These are phyloP conservation scores for Temnothorax nylanderi DNA, from an alignment of 1,140 invertebrate species.

Conservation along the genomic window DNA sequence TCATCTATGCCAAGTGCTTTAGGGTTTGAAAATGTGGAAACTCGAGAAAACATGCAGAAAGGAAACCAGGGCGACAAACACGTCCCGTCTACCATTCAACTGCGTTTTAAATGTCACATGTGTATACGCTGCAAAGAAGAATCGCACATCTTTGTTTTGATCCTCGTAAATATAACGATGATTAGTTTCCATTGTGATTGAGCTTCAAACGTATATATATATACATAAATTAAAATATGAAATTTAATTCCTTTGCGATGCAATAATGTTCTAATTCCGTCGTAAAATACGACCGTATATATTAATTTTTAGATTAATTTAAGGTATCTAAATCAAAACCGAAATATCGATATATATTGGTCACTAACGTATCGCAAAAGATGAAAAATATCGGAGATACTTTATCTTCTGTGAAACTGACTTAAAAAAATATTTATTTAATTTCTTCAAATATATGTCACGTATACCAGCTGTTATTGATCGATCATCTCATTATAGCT, in stretches of 20 bases:
- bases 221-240: neutral
- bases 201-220: neutral
- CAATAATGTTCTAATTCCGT: neutral
- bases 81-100: neutral
- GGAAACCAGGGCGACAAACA: conserved; percentile 9
- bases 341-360: neutral
- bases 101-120: conserved; percentile 21
- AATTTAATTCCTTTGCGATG: neutral
- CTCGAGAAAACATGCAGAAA: conserved; percentile 1
- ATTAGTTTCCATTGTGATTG: neutral
- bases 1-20: conserved; percentile 2
- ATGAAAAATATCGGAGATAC: neutral
- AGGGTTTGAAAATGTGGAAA: conserved; percentile 3
- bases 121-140: neutral
- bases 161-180: neutral
- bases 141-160: neutral
- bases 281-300: neutral
- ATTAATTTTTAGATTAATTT: neutral
- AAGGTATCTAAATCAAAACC: neutral
- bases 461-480: neutral
- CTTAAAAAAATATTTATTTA: neutral
- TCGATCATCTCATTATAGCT: neutral
- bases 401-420: neutral
- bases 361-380: neutral
- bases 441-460: neutral